Base-by-base conservation (phyloP, 2,888 invertebrate species). In the Rutpela maculata region DNA sequence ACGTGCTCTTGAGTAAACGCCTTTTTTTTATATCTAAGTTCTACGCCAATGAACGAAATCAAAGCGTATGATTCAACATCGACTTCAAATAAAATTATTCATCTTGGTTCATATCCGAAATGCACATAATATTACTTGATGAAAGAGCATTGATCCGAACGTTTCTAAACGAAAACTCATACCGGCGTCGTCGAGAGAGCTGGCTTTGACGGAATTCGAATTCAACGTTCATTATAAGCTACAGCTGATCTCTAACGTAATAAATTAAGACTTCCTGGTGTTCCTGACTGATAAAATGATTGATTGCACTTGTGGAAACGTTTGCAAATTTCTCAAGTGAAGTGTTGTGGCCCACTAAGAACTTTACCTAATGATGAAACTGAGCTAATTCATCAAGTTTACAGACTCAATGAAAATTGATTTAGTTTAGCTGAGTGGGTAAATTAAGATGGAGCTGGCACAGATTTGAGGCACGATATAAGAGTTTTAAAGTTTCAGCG, bases 231-330 rank as follows among this genome's bases (percentile, higher is more conserved):
- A 78, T 81, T 81, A 80, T 79, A 77, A 76, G 74, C 69, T 80
- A 78, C 80, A 80, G 80, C 81, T 81, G 80, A 82, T 82, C 80
- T 82, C 78, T 80, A 79, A 81, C 82, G 82, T 83, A 81, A 83
- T 84, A 82, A 85, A 84, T 84, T 83, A 83, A 84, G 83, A 83
- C 83, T 80, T 83, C 80, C 80, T 80, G 82, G 78, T 82, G 81
- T 82, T 82, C 79, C 75, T 74, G 80, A 75, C 78, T 80, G 81
- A 81, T 82, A 80, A 81, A 76, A 82, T 82, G 83, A 83, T 83
- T 80, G 83, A 83, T 83, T 79, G 79, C 74, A 79, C 74, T 79
- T 75, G 74, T 75, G 78, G 68, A 77, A 79, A 76, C 75, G 75
- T 71, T 78, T 69, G 78, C 79, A 73, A 76, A 75, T 80, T 78